A percentile compares a stretch with the other conserved stretches of the same genome.
Evolutionary conservation across 92 coral and sea anemone genomes (phyloP).

Genomic region (Chrysogorgia sp.): DNA sequence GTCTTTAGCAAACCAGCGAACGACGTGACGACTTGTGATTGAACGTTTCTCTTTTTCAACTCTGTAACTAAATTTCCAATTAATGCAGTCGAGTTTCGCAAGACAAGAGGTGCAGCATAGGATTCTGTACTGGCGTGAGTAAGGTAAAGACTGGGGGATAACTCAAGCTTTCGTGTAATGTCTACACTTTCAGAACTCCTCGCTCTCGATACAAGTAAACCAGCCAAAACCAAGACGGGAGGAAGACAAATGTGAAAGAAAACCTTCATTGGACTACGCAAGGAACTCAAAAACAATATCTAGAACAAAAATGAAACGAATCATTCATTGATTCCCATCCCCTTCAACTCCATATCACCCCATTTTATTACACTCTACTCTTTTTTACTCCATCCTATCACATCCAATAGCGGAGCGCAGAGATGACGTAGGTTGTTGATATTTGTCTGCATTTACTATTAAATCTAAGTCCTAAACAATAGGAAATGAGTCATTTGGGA

Average conservation of each 20-base stretch:
- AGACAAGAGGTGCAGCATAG: slow-evolving; percentile 65
- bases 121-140: slow-evolving; percentile 67
- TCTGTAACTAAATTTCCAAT: slow-evolving; percentile 57
- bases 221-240: slow-evolving; percentile 67
- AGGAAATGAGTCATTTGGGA: no score
- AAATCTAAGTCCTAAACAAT: no score
- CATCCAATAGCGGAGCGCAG: no score
- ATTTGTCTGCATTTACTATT: no score
- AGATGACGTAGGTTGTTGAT: no score
- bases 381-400: no score
- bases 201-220: slow-evolving; percentile 55
- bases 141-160: slow-evolving; percentile 68
- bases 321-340: neutral
- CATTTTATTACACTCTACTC: no score
- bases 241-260: slow-evolving; percentile 76
- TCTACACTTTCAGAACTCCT: neutral
- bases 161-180: slow-evolving; percentile 38
- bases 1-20: slow-evolving; percentile 58
- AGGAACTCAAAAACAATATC: slow-evolving; percentile 72
- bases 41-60: slow-evolving; percentile 66
- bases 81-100: slow-evolving; percentile 70
- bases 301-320: slow-evolving; percentile 16
- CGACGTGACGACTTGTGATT: slow-evolving; percentile 54
- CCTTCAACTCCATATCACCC: no score
- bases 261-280: slow-evolving; percentile 68